Base-by-base conservation (phyloP, 2,888 invertebrate species). In the Electrophaes corylata region DNA sequence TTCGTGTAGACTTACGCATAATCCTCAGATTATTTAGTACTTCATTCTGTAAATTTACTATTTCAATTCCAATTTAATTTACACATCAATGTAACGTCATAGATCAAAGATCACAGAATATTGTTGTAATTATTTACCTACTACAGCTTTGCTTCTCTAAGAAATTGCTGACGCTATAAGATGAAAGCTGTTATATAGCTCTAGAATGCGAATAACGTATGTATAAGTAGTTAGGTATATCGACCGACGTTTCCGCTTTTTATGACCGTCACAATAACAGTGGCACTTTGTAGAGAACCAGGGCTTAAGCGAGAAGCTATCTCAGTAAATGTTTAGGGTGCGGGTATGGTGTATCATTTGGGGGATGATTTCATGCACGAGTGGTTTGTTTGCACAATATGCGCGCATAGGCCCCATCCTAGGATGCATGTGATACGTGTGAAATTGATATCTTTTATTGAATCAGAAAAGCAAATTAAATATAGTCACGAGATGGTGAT, bases 271-370 rank as follows among this genome's bases (percentile, higher is more conserved):
- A 45, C 4, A 26, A 8, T 29, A 6, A 37, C 35, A 29, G 40
- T 19, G 3, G 10, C 12, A 18, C 8, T 40, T 49, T n/a, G n/a
- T 19, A 19, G 10, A 14, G 23, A 33, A 51, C 43, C 20, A 18
- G 11, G 12, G 49, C 4, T 53, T 58, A 58, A 47, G 40, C 45
- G 43, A 49, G 45, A 39, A 49, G 49, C 41, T 60, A 56, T 50
- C 40, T 57, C 20, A 47, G 51, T 56, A 54, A 51, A 60, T 60
- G 55, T 64, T 50, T 61, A 59, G 58, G 57, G 58, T 64, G 60
- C 71, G 79, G 75, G 78, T 67, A 69, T 56, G 70, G 73, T 72
- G 78, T 84, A 84, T 86, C 84, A 79, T 77, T 79, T 66, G 76
- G 58, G 35, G 79, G 70, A 75, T 75, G 75, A 78, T 79, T 81